phyloP scores from a whole-genome alignment of 2,113 vertebrate genomes.

The Tichodroma muraria region DNA sequence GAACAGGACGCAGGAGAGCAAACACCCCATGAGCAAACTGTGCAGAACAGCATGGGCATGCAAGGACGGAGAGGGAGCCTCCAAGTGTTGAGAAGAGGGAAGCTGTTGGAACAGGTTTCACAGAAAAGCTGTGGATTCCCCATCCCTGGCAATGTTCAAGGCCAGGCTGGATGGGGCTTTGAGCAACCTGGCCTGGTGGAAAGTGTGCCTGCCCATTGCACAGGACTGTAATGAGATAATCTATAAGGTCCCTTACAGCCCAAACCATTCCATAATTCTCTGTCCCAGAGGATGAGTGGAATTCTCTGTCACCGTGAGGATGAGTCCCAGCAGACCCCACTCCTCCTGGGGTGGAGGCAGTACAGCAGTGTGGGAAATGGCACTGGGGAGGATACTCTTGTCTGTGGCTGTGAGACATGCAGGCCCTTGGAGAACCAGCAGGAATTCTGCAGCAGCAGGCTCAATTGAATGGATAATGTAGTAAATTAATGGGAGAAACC shows the following conservation, averaged over 20 bases:
- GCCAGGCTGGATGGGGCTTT: neutral
- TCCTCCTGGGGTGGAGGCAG: neutral
- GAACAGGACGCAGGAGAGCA: neutral
- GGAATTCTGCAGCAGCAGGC: neutral
- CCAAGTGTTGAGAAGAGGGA: neutral
- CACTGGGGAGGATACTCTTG: accelerated
- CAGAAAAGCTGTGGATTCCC: neutral
- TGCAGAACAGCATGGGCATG: neutral
- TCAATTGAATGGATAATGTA: neutral
- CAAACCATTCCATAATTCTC: neutral
- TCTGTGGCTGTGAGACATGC: neutral
- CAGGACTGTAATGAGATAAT: neutral
- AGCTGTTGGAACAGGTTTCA: neutral
- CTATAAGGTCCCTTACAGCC: neutral
- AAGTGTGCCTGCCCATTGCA: neutral
- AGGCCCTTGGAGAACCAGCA: neutral
- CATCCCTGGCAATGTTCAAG: too few relatives aligned
- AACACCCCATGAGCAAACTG: accelerated
- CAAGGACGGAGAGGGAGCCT: neutral
- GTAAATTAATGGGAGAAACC: neutral
- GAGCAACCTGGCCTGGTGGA: neutral
- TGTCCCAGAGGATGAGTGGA: neutral
- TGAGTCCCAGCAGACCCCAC: too few relatives aligned
- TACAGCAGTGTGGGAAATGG: neutral
- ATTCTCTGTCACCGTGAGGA: too few relatives aligned